Evolutionary conservation across 2,888 invertebrate genomes (phyloP).

Genomic region (Hydrotaea cyrtoneurina): DNA sequence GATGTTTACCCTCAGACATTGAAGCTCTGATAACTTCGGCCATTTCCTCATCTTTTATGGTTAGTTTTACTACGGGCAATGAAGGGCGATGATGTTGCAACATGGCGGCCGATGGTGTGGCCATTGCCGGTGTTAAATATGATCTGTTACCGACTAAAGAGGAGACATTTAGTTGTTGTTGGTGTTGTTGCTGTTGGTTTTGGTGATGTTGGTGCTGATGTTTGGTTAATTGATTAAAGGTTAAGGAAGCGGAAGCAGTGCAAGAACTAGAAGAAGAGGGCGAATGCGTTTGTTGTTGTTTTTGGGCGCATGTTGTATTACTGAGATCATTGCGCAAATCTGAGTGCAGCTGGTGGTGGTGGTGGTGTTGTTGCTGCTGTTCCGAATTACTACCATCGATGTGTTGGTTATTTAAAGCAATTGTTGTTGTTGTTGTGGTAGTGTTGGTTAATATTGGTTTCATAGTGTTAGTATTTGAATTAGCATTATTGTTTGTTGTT

Average conservation of each 20-base stretch:
- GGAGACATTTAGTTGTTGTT: constrained; percentile 53
- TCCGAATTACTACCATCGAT: constrained; percentile 33
- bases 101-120: constrained; percentile 62
- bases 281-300: constrained; percentile 41
- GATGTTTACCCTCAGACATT: constrained; percentile 77
- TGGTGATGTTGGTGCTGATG: constrained; percentile 51
- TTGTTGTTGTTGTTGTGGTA: constrained; percentile 59
- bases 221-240: constrained; percentile 72
- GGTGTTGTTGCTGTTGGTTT: constrained; percentile 56
- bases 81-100: constrained; percentile 76
- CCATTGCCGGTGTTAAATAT: constrained; percentile 58
- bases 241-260: constrained; percentile 67
- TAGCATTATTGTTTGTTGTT: constrained; percentile 53
- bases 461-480: constrained; percentile 46
- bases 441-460: constrained; percentile 52
- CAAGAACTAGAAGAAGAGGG: constrained; percentile 62
- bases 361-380: constrained; percentile 47
- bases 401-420: constrained; percentile 52
- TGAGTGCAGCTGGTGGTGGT: constrained; percentile 56
- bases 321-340: constrained; percentile 57
- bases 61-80: constrained; percentile 76
- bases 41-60: constrained; percentile 78
- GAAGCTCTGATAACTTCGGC: constrained; percentile 78
- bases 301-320: constrained; percentile 42
- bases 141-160: constrained; percentile 57